Evolutionary conservation across 2,888 invertebrate species (phyloP), one percentile per base, ranked within the genome.

Genomic region (Creontiades dilutus): DNA sequence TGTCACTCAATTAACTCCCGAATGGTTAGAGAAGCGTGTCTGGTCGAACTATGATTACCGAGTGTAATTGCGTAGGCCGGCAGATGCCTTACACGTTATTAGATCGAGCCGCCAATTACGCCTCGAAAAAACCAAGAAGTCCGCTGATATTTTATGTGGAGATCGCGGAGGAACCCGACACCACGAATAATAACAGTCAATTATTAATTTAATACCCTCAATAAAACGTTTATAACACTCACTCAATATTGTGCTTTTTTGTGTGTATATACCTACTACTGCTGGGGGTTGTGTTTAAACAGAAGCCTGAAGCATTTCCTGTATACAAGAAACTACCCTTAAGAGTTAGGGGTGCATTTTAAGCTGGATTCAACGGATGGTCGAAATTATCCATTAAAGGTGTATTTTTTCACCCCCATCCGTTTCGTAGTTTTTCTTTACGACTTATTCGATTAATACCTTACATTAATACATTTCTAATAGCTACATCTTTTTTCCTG

Each of bases 71-170:
- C 46, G 46, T 19, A 12, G 14, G n/a, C 48, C 11, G 23, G 48
- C 81, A 81, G 46, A 47, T 48, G 48, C 81, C 48, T 81, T 48
- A 48, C 81, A 81, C 13, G 37, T 28, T 80, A 80, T 80, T 80
- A 80, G 52, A 52, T 52, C 52, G 52, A 52, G 37, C 16, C 52
- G 2, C 1, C 16, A 52, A 52, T 52, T 52, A 52, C 16, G 12
- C 1, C 16, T 16, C 52, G 12, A 52, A 16, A 52, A 52, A 52
- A 52, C 12, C 12, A 52, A 16, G 52, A 12, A 16, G 11, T 52
- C 52, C 52, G 52, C 52, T 12, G 52, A 52, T 52, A 52, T 52
- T 52, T 52, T 52, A 16, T 52, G 16, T 52, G 52, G 37, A 7
- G 37, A 52, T 52, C 52, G 52, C 52, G 16, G 52, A 52, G 52